These are phyloP conservation scores for Graphium colonna DNA, from an alignment of 2,888 invertebrate species.

Conservation along the genomic window DNA sequence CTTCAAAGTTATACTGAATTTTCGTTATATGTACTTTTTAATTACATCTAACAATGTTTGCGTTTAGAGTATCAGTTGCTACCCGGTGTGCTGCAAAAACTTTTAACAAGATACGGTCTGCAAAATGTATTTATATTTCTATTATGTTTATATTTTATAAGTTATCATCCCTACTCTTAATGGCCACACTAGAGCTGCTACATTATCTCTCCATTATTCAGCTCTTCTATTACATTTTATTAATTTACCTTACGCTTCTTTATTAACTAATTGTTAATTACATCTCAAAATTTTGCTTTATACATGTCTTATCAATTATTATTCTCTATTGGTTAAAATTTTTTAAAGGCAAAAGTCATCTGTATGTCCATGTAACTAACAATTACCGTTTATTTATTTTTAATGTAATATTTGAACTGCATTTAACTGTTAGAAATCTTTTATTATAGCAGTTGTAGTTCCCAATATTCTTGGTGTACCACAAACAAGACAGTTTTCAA, in stretches of 20 bases:
- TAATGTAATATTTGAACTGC: neutral
- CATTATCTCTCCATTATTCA: too few species aligned
- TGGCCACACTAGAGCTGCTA: too few species aligned
- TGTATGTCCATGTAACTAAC: too few species aligned
- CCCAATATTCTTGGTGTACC: neutral
- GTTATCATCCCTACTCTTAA: too few species aligned
- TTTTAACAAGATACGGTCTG: neutral
- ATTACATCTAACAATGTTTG: too few species aligned
- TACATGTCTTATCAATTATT: too few species aligned
- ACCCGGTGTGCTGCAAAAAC: slow-evolving; percentile 6
- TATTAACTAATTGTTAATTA: neutral
- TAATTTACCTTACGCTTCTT: neutral
- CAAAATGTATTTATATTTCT: slow-evolving; percentile 16
- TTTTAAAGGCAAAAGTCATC: too few species aligned
- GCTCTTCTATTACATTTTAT: too few species aligned
- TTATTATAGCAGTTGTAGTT: neutral
- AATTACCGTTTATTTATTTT: too few species aligned
- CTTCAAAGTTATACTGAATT: too few species aligned
- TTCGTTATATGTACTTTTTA: too few species aligned
- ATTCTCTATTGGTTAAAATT: too few species aligned
- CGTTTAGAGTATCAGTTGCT: neutral
- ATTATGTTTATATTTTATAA: neutral
- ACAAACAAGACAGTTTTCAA: slow-evolving; percentile 28
- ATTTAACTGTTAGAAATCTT: neutral
- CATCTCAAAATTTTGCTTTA: neutral